Evolutionary conservation across 35 echinoderm and acorn worm genomes (phyloP).

Genomic region (Heliocidaris erythrogramma): DNA sequence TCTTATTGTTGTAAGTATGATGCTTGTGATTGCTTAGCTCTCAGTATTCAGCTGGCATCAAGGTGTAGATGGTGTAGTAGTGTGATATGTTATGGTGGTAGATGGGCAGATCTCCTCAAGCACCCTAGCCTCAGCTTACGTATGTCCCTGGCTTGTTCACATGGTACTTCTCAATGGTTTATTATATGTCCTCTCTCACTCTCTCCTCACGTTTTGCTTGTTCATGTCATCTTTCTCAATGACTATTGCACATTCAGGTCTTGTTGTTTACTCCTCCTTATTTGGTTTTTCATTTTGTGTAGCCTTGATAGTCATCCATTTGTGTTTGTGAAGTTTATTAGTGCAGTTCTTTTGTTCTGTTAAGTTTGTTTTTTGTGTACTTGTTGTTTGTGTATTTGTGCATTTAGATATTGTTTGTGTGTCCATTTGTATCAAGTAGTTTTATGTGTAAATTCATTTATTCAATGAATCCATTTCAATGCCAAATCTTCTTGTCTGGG

Average conservation of each 20-base stretch:
- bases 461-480: background rate
- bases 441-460: background rate
- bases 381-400: too few relatives aligned
- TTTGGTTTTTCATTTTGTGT: background rate
- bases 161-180: background rate
- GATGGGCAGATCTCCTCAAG: background rate
- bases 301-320: background rate
- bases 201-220: background rate
- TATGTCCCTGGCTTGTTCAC: slow-evolving; percentile 1
- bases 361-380: background rate
- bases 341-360: background rate
- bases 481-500: background rate
- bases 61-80: slow-evolving; percentile 1
- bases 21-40: background rate
- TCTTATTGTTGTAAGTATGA: slow-evolving; percentile 98
- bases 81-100: background rate
- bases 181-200: background rate
- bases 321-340: background rate
- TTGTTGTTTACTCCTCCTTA: background rate
- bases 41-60: background rate
- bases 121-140: background rate
- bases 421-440: too few relatives aligned
- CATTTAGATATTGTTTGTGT: too few relatives aligned
- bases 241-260: background rate
- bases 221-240: background rate